Evolutionary conservation across 1,140 invertebrate species (phyloP).

Genomic region (Dermatophagoides farinae): DNA sequence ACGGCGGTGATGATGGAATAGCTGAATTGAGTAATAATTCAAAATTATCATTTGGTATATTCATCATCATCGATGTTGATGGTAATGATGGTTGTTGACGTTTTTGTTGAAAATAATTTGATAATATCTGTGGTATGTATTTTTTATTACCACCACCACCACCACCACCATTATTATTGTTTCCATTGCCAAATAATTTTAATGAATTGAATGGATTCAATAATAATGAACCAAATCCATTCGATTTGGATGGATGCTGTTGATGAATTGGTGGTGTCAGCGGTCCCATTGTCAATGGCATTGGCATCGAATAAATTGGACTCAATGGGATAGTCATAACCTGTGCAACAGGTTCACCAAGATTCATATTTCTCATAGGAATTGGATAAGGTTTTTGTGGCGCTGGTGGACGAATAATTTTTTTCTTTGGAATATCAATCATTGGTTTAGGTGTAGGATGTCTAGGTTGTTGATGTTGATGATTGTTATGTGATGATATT

Average conservation of each 20-base stretch:
- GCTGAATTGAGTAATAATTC: conserved; percentile 4
- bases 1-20: no score
- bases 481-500: background rate
- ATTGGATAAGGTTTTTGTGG: no score
- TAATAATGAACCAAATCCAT: background rate
- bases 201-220: background rate
- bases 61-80: no score
- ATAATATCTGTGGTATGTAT: background rate
- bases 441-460: no score
- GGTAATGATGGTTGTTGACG: background rate
- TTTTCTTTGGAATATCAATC: no score
- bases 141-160: no score
- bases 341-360: conserved; percentile 1
- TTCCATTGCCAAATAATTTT: background rate
- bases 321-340: conserved; percentile 5
- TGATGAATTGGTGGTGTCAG: background rate
- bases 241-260: background rate
- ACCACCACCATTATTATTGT: background rate
- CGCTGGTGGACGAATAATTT: no score
- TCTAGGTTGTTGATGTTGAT: no score
- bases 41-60: conserved; percentile 3
- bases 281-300: background rate
- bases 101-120: background rate
- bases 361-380: background rate
- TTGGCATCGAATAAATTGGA: background rate